These are phyloP conservation scores for Cataglyphis altisquamis DNA, from an alignment of 2,888 invertebrate genomes.

Conservation along the genomic window DNA sequence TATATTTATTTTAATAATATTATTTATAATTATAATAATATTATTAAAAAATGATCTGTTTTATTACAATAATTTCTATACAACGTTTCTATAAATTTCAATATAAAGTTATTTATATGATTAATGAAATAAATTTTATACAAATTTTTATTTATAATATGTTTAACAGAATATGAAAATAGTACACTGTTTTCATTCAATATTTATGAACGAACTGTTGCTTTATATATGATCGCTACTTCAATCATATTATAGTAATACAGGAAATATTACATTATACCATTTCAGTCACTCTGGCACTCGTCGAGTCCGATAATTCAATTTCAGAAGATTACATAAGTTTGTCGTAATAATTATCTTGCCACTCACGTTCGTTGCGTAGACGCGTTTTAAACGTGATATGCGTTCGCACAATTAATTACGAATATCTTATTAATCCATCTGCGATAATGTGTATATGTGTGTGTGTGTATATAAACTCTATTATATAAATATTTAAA, in stretches of 20 bases:
- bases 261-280: slow-evolving; percentile 12
- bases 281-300: background rate
- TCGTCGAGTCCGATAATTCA: slow-evolving; percentile 34
- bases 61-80: background rate
- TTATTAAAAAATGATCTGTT: background rate
- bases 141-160: background rate
- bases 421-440: slow-evolving; percentile 31
- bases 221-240: background rate
- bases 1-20: too few relatives aligned
- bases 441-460: background rate
- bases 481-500: slow-evolving; percentile 11
- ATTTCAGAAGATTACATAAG: slow-evolving; percentile 30
- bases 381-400: background rate
- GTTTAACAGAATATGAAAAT: background rate
- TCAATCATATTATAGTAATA: slow-evolving; percentile 16
- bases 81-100: too few relatives aligned
- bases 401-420: slow-evolving; percentile 26
- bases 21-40: background rate
- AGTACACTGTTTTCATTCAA: background rate
- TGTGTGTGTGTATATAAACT: background rate
- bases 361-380: slow-evolving; percentile 29
- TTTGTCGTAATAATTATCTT: slow-evolving; percentile 36
- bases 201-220: background rate
- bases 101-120: background rate
- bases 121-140: background rate